Evolutionary conservation across 2,113 vertebrate genomes (phyloP).

Genomic region (Apeltes quadracus): DNA sequence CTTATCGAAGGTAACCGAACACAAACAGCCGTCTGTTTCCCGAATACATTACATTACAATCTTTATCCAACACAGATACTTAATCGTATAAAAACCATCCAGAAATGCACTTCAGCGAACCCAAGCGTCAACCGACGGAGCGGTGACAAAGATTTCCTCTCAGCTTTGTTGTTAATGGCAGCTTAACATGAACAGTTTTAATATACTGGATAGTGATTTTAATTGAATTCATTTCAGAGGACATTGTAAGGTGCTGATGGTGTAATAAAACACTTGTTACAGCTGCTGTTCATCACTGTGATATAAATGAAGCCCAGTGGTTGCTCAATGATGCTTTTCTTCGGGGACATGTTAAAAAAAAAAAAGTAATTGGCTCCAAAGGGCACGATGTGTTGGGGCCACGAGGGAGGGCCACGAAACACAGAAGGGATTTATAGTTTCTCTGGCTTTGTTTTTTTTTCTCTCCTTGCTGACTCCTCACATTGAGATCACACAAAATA

Average conservation of each 20-base stretch:
- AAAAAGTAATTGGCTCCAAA: slow-evolving; percentile 79
- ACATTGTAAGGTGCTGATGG: slow-evolving; percentile 78
- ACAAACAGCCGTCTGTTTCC: slow-evolving; percentile 8
- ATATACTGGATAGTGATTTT: slow-evolving; percentile 78
- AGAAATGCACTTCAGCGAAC: slow-evolving; percentile 22
- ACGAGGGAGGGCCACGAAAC: slow-evolving; percentile 55
- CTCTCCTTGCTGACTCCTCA: slow-evolving; percentile 32
- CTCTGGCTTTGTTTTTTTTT: slow-evolving; percentile 45
- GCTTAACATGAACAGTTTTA: slow-evolving; percentile 78
- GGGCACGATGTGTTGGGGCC: slow-evolving; percentile 71
- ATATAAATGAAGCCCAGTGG: slow-evolving; percentile 78
- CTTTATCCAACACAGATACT: slow-evolving; percentile 33
- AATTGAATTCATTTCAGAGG: slow-evolving; percentile 83
- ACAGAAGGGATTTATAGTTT: slow-evolving; percentile 56
- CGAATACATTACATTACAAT: slow-evolving; percentile 19
- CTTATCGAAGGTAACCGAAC: slow-evolving; percentile 35
- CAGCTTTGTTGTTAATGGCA: slow-evolving; percentile 66
- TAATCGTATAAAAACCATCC: slow-evolving; percentile 13
- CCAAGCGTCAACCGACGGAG: slow-evolving; percentile 35
- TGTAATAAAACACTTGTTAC: slow-evolving; percentile 82
- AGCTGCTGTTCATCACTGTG: slow-evolving; percentile 78
- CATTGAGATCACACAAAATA: slow-evolving; percentile 17
- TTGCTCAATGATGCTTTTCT: slow-evolving; percentile 80
- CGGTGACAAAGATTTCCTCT: slow-evolving; percentile 46
- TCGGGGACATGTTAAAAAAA: slow-evolving; percentile 65